A percentile compares a stretch with the other conserved stretches of the same genome.
These are phyloP conservation scores for Synergus gifuensis DNA, from an alignment of 2,888 invertebrate species.

Conservation along the genomic window DNA sequence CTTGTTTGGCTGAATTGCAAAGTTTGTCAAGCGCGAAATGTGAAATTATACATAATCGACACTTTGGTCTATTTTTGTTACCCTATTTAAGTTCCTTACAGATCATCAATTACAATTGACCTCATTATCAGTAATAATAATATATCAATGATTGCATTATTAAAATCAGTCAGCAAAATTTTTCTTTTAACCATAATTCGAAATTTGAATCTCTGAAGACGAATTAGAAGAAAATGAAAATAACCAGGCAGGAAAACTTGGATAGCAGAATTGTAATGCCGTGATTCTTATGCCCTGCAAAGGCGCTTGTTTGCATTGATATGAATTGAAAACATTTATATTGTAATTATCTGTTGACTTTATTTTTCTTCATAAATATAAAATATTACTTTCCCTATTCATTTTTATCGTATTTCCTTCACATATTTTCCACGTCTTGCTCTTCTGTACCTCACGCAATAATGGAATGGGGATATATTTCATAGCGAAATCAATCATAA, in stretches of 20 bases:
- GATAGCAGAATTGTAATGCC: not conserved
- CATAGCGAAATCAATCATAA: no score
- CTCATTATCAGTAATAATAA: no score
- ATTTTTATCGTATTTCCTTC: not conserved
- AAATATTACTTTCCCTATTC: not conserved
- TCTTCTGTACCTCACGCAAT: not conserved
- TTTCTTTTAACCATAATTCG: not conserved
- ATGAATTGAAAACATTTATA: conserved; percentile 3
- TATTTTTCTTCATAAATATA: not conserved
- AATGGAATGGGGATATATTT: conserved; percentile 1
- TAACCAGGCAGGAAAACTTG: not conserved
- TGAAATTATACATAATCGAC: not conserved
- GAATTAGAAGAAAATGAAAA: not conserved
- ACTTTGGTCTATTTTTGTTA: not conserved
- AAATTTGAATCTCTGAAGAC: not conserved
- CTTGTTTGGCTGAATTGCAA: no score
- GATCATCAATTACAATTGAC: not conserved
- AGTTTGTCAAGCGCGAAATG: no score
- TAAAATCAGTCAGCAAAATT: no score
- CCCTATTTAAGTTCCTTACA: not conserved
- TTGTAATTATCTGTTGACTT: conserved; percentile 5
- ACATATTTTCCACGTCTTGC: not conserved
- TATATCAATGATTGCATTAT: no score
- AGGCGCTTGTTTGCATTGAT: conserved; percentile 38
- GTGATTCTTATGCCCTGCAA: conserved; percentile 21